Percentiles rank a stretch among this genome's conserved stretches.
phyloP scores from a whole-genome alignment of 2,797 vertebrate genomes.

The Carduelis carduelis region DNA sequence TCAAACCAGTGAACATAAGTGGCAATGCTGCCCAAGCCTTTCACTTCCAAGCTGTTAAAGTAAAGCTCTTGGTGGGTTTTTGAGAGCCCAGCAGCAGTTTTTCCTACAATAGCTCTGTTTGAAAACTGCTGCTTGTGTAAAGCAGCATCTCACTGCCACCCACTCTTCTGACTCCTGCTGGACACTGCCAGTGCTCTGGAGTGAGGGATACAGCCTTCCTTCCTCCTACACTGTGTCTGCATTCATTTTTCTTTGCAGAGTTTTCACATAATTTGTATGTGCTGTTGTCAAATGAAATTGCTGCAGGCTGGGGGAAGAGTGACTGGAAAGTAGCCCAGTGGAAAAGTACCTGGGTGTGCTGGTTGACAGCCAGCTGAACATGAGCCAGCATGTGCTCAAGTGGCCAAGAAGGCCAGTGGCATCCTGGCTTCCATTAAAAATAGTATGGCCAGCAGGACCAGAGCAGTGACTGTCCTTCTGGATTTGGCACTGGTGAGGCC shows the following conservation, averaged over 20 bases:
- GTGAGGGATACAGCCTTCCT: background rate
- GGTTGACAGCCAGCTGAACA: background rate
- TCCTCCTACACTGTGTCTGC: background rate
- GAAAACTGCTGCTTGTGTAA: background rate
- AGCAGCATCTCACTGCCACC: background rate
- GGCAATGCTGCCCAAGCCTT: background rate
- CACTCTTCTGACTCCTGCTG: background rate
- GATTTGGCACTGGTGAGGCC: background rate
- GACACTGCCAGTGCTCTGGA: background rate
- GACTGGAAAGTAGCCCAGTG: background rate
- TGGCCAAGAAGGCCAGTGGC: background rate
- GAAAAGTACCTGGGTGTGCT: background rate
- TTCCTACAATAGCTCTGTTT: background rate
- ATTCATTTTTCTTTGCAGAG: background rate
- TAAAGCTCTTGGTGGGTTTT: background rate
- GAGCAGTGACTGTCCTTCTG: background rate
- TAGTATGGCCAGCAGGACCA: background rate
- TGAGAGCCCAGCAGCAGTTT: background rate
- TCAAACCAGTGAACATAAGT: background rate
- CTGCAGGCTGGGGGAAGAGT: background rate
- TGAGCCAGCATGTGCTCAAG: background rate
- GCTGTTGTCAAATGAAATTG: background rate
- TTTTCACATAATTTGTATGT: background rate
- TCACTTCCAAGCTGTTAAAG: rapidly evolving
- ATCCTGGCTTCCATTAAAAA: background rate